Base-by-base conservation (phyloP, 2,888 invertebrate species). In the Neoaliturus tenellus region DNA sequence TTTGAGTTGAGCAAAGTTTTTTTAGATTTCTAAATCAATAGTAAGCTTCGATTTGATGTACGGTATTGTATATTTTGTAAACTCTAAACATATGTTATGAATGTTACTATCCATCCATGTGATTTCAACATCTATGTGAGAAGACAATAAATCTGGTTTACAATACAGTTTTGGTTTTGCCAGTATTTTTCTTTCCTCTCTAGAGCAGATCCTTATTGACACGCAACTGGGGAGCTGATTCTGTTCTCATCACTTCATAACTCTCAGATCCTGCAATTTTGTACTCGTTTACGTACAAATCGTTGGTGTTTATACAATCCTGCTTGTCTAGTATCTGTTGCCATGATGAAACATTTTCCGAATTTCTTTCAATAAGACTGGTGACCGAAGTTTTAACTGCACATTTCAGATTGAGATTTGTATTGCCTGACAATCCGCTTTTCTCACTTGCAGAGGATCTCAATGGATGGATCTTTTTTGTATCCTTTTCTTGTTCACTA, bases 101-200 rank as follows among this genome's bases (percentile, higher is more conserved):
- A 55, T 78, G 78, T 78, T 75, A 75, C 41, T 75, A 78, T 78
- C 78, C 78, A 51, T 78, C 78, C 78, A 55, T 78, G 78, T 78
- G 55, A 48, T 78, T 78, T 78, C 33, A 78, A 33, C 35, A 78
- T 78, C 55, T 78, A 55, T 78, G 78, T 78, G 55, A 78, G 28
- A 51, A 48, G 78, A 78, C 78, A 78, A 78, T 78, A 78, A 78
- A 78, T 51, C 48, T 78, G 78, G 35, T 78, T 78, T 48, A 78
- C 78, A 33, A 55, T n/a, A n/a, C 48, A 48, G 73, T 75, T 75
- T 39, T 75, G 44, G 39, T 39, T 69, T 69, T 4, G 17, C 17
- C 33, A 17, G 17, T n/a, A 67, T 33, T 28, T 67, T 33, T 33
- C 23, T 28, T n/a, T 33, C 1, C 67, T 23, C n/a, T 33, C 33